These are phyloP conservation scores for Zonotrichia albicollis DNA, from an alignment of 2,797 vertebrate genomes.

Conservation along the genomic window DNA sequence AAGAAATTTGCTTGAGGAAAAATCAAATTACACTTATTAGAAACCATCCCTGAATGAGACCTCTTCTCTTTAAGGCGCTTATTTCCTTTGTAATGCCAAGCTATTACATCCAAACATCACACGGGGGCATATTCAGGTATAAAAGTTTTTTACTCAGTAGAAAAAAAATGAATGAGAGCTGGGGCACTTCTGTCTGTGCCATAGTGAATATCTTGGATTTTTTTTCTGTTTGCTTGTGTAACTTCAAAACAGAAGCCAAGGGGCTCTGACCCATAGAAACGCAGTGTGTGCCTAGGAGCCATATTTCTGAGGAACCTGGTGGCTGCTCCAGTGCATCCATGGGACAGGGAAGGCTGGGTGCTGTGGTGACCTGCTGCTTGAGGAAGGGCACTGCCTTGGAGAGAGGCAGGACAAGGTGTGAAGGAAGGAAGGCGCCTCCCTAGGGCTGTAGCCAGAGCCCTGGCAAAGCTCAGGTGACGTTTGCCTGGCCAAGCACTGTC, in stretches of 20 bases:
- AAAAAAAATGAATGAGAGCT: background rate
- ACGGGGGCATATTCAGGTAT: background rate
- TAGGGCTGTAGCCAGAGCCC: background rate
- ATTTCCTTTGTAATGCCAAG: background rate
- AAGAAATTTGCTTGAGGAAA: conserved; percentile 5
- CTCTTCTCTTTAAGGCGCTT: background rate
- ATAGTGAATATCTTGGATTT: background rate
- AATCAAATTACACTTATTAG: background rate
- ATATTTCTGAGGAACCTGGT: background rate
- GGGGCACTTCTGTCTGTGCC: background rate
- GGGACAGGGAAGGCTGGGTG: background rate
- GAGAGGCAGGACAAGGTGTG: background rate
- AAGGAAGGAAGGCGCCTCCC: background rate
- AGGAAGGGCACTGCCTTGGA: background rate
- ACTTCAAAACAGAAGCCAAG: background rate
- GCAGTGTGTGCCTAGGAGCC: background rate
- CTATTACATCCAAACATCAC: background rate
- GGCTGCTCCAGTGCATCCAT: background rate
- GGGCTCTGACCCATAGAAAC: background rate
- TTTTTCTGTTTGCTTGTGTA: background rate
- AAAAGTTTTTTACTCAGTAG: background rate
- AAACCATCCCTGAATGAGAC: background rate
- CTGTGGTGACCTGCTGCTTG: background rate
- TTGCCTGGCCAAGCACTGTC: background rate
- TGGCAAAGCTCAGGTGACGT: background rate